These are phyloP conservation scores for Ctenochaetus hawaiiensis DNA, from an alignment of 2,797 vertebrate genomes.

Conservation along the genomic window DNA sequence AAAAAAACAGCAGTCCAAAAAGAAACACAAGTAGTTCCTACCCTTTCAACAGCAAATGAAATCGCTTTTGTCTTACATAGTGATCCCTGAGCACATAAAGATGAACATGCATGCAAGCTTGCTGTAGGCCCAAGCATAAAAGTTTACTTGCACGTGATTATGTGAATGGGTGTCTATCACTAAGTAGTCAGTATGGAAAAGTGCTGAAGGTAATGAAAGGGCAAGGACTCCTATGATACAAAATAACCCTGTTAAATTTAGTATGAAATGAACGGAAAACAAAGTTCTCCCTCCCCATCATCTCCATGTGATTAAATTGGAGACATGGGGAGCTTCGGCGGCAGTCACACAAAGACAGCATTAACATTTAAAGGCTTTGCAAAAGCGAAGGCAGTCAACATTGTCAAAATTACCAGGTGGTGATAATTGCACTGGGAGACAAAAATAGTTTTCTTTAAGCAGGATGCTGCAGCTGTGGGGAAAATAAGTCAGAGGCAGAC, in stretches of 20 bases:
- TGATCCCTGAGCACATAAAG: not conserved
- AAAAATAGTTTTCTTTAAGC: slow-evolving; percentile 71
- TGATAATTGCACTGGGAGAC: slow-evolving; percentile 69
- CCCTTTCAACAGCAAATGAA: not conserved
- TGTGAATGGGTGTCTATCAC: slow-evolving; percentile 24
- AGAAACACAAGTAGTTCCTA: slow-evolving; percentile 6
- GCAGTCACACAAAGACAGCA: slow-evolving; percentile 37
- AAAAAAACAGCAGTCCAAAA: not conserved
- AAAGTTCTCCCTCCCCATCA: slow-evolving; percentile 39
- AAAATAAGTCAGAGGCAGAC: slow-evolving; percentile 74
- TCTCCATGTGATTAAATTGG: slow-evolving; percentile 43
- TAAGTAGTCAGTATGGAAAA: slow-evolving; percentile 28
- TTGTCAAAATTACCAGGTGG: slow-evolving; percentile 76
- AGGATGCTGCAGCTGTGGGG: slow-evolving; percentile 75
- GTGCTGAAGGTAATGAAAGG: slow-evolving; percentile 27
- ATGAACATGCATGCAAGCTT: not conserved
- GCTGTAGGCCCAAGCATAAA: not conserved
- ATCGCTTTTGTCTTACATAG: not conserved
- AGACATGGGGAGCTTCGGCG: slow-evolving; percentile 21
- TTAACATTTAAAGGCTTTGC: slow-evolving; percentile 55
- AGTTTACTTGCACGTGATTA: slow-evolving; percentile 18
- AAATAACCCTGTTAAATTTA: slow-evolving; percentile 47
- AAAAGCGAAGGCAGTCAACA: slow-evolving; percentile 64
- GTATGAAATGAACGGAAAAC: slow-evolving; percentile 50
- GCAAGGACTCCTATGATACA: slow-evolving; percentile 19